A percentile compares a stretch with the other conserved stretches of the same genome.
Conservation (phyloP, 2,888 invertebrate genomes). For the Gnatocerus cornutus region DNA sequence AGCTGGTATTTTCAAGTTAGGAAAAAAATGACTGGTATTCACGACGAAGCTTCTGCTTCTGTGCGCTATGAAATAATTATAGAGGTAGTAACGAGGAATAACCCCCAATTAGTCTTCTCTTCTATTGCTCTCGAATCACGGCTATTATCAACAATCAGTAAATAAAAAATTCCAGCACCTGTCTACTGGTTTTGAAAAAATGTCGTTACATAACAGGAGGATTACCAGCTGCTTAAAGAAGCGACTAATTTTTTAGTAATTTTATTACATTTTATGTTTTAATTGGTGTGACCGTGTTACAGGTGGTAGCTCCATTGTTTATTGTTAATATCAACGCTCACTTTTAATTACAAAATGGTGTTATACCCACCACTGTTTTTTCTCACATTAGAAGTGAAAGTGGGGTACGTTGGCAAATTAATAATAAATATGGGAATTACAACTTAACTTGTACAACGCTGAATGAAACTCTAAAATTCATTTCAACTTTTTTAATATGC, state of each 20-base stretch:
- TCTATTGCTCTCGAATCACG: slow-evolving; percentile 33
- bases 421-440: slow-evolving; percentile 9
- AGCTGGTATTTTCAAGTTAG: not conserved
- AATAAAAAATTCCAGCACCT: slow-evolving; percentile 27
- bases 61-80: slow-evolving; percentile 35
- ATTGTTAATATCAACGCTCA: slow-evolving; percentile 36
- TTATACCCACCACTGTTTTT: slow-evolving; percentile 5
- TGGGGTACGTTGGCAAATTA: slow-evolving; percentile 5
- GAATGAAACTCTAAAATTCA: slow-evolving; percentile 7
- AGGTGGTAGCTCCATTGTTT: slow-evolving; percentile 34
- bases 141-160: slow-evolving; percentile 31
- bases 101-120: slow-evolving; percentile 28
- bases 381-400: slow-evolving; percentile 18
- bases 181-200: slow-evolving; percentile 21
- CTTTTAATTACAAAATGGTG: slow-evolving; percentile 35
- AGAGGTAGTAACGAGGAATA: slow-evolving; percentile 29
- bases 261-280: slow-evolving; percentile 14
- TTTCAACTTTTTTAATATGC: slow-evolving; percentile 17
- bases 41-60: slow-evolving; percentile 12
- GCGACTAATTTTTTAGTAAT: slow-evolving; percentile 12
- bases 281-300: slow-evolving; percentile 7
- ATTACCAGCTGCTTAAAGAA: slow-evolving; percentile 24
- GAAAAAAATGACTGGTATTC: slow-evolving; percentile 2
- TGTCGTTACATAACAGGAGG: slow-evolving; percentile 4
- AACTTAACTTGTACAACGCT: not conserved